These are phyloP conservation scores for Synodontis membranacea DNA, from an alignment of 2,113 vertebrate genomes.

Conservation along the genomic window DNA sequence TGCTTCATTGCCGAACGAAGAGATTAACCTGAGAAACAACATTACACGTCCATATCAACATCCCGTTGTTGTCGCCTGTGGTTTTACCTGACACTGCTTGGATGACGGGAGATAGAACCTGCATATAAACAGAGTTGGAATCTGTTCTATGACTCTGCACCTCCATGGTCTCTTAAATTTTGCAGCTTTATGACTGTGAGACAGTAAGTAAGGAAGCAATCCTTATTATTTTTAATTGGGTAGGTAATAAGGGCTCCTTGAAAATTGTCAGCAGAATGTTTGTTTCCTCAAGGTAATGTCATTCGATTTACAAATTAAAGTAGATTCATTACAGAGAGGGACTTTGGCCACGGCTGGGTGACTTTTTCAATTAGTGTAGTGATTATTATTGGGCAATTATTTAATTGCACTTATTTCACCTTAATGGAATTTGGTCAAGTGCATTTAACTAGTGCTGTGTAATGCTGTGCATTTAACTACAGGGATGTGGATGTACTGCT, in stretches of 20 bases:
- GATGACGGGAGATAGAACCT: background rate
- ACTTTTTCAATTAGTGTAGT: slow-evolving; percentile 48
- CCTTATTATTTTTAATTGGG: slow-evolving; percentile 8
- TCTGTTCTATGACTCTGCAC: background rate
- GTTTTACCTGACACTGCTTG: slow-evolving; percentile 15
- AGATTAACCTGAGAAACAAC: slow-evolving; percentile 27
- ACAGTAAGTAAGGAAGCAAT: background rate
- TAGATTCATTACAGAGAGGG: slow-evolving; percentile 10
- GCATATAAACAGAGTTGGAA: slow-evolving; percentile 7
- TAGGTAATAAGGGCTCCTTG: slow-evolving; percentile 5
- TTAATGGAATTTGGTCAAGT: background rate
- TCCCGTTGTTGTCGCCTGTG: slow-evolving; percentile 6
- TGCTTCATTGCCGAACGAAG: slow-evolving; percentile 8
- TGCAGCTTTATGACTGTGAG: slow-evolving; percentile 18
- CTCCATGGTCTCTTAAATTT: background rate
- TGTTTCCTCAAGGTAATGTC: slow-evolving; percentile 29
- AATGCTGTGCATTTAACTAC: background rate
- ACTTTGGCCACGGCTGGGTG: slow-evolving; percentile 30
- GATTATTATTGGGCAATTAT: slow-evolving; percentile 38
- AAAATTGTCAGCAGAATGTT: background rate
- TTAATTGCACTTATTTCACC: slow-evolving; percentile 33
- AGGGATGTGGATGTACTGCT: background rate
- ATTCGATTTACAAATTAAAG: slow-evolving; percentile 22
- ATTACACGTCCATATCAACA: background rate
- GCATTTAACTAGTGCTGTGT: background rate